Percentiles rank a stretch among this genome's conserved stretches.
These are phyloP conservation scores for Plebejus argus DNA, from an alignment of 2,888 invertebrate genomes.

Conservation along the genomic window DNA sequence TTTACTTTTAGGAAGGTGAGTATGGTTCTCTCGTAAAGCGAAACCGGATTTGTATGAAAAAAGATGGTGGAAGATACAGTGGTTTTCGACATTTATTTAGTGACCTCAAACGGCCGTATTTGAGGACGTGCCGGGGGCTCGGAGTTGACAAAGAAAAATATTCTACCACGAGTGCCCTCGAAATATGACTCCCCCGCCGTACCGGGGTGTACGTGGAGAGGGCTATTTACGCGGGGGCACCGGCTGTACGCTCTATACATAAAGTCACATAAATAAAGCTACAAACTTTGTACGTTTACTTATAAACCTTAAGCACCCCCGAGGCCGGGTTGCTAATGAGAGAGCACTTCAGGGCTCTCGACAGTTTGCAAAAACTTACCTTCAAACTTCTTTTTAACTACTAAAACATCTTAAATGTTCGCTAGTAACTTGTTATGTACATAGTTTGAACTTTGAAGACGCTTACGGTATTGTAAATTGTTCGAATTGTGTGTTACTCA, in stretches of 20 bases:
- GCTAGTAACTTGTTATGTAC: background rate
- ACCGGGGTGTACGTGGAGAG: constrained; percentile 12
- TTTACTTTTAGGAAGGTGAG: background rate
- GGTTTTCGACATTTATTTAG: background rate
- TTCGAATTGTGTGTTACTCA: background rate
- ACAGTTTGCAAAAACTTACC: constrained; percentile 30
- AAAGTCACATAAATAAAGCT: constrained; percentile 28
- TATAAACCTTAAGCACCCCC: constrained; percentile 31
- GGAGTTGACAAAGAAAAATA: constrained; percentile 14
- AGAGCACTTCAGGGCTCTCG: constrained; percentile 29
- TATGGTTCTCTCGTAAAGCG: background rate
- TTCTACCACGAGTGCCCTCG: constrained; percentile 5
- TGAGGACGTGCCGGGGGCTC: constrained; percentile 2
- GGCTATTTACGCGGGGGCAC: background rate
- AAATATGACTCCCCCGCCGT: background rate
- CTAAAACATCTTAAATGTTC: constrained; percentile 29
- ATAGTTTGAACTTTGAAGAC: constrained; percentile 24
- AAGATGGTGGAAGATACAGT: background rate
- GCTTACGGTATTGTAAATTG: background rate
- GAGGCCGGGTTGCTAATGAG: constrained; percentile 31
- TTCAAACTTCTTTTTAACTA: constrained; percentile 31
- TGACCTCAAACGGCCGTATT: background rate
- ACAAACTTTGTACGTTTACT: constrained; percentile 31
- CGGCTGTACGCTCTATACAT: constrained; percentile 22
- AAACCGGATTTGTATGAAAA: background rate